Evolutionary conservation across 53 echinoderm and acorn worm genomes (phyloP).

Genomic region (Antedon mediterranea): DNA sequence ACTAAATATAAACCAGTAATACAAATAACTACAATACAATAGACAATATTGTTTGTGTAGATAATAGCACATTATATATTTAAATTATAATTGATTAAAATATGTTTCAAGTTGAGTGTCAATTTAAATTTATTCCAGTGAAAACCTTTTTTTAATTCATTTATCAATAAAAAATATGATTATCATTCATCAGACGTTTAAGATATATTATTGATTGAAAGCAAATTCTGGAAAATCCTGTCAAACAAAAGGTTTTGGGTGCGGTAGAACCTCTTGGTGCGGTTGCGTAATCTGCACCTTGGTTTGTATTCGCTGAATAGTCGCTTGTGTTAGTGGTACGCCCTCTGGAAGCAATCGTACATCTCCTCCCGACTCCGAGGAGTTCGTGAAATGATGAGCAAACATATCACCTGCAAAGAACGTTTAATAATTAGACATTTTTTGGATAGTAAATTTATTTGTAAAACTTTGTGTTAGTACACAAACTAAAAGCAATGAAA

Average conservation of each 20-base stretch:
- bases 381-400: slow-evolving; percentile 50
- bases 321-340: slow-evolving; percentile 70
- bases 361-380: slow-evolving; percentile 8
- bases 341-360: slow-evolving; percentile 46
- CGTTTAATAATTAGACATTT: background rate
- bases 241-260: slow-evolving; percentile 80
- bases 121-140: no score
- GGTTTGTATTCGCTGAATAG: slow-evolving; percentile 38
- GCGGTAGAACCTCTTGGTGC: slow-evolving; percentile 41
- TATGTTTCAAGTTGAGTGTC: no score
- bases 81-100: no score
- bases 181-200: no score
- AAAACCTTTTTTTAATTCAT: no score
- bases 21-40: no score
- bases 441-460: background rate
- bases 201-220: no score
- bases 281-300: slow-evolving; percentile 37
- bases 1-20: no score
- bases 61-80: no score
- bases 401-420: slow-evolving; percentile 66
- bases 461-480: background rate
- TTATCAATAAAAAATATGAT: no score
- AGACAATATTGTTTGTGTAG: no score
- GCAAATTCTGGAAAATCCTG: background rate
- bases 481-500: background rate